A percentile compares a stretch with the other conserved stretches of the same genome.
Conservation (phyloP, 2,113 vertebrate genomes). For the Epinephelus cyanopodus region DNA sequence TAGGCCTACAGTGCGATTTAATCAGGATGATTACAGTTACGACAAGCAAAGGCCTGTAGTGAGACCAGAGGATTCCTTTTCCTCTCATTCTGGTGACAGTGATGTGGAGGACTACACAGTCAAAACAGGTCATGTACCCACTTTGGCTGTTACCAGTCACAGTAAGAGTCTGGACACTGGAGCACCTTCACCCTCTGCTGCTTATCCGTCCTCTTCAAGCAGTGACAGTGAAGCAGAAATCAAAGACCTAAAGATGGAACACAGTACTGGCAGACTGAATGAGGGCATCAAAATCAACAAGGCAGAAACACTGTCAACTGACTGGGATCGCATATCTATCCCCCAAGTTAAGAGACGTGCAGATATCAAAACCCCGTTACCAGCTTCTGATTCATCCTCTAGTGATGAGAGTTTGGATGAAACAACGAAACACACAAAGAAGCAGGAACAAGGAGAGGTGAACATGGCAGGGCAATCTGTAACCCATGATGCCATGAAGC, state of each 20-base stretch:
- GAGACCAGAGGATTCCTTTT: slow-evolving; percentile 23
- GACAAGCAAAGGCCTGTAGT: slow-evolving; percentile 10
- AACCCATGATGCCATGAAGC: neutral
- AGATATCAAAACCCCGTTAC: slow-evolving; percentile 10
- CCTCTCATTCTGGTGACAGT: slow-evolving; percentile 51
- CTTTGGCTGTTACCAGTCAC: neutral
- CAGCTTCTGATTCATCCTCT: slow-evolving; percentile 26
- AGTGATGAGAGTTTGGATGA: slow-evolving; percentile 42
- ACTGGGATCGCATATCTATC: neutral
- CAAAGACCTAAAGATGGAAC: neutral
- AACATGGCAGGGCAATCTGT: neutral
- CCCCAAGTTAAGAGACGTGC: slow-evolving; percentile 13
- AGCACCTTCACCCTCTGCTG: neutral
- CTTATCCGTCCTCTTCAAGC: slow-evolving; percentile 25
- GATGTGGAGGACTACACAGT: slow-evolving; percentile 10
- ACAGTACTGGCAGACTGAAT: neutral
- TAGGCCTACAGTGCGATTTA: neutral
- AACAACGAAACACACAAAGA: neutral
- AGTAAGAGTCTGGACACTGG: neutral
- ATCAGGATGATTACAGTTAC: slow-evolving; percentile 12
- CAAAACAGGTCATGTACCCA: neutral
- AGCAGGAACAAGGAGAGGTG: neutral
- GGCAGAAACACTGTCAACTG: neutral
- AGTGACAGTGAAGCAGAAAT: slow-evolving; percentile 64
- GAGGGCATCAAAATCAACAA: neutral